Percentiles rank a stretch among this genome's conserved stretches.
Evolutionary conservation across 1,140 invertebrate genomes (phyloP).

Genomic region (Colletes latitarsis): DNA sequence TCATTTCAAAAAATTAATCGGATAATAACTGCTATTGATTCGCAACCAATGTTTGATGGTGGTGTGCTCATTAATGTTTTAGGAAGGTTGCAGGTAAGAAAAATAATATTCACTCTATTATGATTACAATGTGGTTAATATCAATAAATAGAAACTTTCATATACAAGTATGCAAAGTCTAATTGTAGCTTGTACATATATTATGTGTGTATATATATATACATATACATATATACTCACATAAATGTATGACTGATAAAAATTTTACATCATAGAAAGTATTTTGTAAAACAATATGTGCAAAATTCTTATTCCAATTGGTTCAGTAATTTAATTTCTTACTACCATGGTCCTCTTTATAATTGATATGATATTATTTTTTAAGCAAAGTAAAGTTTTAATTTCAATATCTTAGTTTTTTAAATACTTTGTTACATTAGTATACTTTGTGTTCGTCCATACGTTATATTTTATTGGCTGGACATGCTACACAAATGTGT

Average conservation of each 20-base stretch:
- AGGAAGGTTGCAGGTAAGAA: constrained; percentile 93
- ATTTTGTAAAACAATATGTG: neutral
- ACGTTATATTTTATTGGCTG: constrained; percentile 48
- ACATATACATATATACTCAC: neutral
- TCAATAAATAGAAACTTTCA: constrained; percentile 1
- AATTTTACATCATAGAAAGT: neutral
- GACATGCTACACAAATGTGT: constrained; percentile 49
- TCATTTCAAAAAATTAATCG: constrained; percentile 96
- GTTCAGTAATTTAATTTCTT: constrained; percentile 64
- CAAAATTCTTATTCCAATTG: constrained; percentile 48
- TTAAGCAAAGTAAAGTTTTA: constrained; percentile 7
- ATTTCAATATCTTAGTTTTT: neutral
- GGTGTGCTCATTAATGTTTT: constrained; percentile 96
- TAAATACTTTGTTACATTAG: constrained; percentile 13
- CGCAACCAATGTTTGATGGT: constrained; percentile 97
- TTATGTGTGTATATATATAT: too few relatives aligned
- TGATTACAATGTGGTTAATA: constrained; percentile 11
- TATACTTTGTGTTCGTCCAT: constrained; percentile 13
- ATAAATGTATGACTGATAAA: neutral
- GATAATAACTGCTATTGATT: constrained; percentile 95
- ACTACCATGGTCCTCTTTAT: neutral
- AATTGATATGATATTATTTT: neutral
- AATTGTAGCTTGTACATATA: too few relatives aligned
- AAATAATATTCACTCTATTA: constrained; percentile 34
- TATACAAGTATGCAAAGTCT: constrained; percentile 4